phyloP scores from a whole-genome alignment of 2,888 invertebrate genomes.

The Rhyacophila evoluta region DNA sequence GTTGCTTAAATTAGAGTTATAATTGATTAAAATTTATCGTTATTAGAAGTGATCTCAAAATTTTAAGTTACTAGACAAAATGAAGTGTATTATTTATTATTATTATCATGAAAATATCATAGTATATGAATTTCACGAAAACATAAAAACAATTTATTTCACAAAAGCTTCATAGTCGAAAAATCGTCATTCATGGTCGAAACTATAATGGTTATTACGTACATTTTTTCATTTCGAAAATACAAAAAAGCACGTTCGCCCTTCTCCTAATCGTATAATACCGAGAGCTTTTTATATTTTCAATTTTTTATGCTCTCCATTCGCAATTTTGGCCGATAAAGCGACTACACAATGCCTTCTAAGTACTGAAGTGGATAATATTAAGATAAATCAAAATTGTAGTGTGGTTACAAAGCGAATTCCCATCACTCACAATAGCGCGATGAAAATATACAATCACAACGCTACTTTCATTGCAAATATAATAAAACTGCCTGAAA shows the following conservation, averaged over 20 bases:
- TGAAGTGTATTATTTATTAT: no score
- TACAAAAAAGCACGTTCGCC: slow-evolving; percentile 8
- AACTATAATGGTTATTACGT: not conserved
- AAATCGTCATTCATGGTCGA: not conserved
- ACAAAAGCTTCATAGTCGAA: not conserved
- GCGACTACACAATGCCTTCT: not conserved
- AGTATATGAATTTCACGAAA: no score
- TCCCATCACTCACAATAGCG: slow-evolving; percentile 1
- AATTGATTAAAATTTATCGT: no score
- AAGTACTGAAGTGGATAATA: slow-evolving; percentile 7
- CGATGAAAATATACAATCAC: not conserved
- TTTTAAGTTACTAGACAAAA: no score
- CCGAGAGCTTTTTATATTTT: not conserved
- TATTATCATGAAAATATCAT: no score
- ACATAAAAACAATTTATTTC: no score
- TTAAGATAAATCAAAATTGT: slow-evolving; percentile 22
- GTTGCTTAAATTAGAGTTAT: no score
- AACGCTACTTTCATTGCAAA: not conserved
- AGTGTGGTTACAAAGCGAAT: not conserved
- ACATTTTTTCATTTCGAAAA: not conserved
- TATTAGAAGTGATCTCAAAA: no score
- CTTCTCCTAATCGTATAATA: not conserved
- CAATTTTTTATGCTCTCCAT: not conserved
- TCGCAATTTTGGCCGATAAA: not conserved
- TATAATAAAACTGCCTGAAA: no score